phyloP scores from a whole-genome alignment of 2,113 vertebrate genomes.

The Brachypodius melanocephalos region DNA sequence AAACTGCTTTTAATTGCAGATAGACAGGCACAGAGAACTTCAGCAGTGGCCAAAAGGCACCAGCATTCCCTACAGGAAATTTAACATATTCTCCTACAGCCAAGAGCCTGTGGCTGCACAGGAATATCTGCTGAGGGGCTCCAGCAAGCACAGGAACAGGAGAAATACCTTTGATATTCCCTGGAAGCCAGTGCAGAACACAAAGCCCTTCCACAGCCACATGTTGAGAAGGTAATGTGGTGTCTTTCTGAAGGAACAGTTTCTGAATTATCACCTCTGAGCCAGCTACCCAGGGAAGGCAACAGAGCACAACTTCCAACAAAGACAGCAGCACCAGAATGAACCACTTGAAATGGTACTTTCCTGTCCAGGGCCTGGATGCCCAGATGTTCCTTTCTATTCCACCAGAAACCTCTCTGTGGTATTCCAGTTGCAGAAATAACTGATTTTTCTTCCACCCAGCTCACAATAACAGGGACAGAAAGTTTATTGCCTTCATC shows the following conservation, averaged over 20 bases:
- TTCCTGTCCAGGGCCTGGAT: background rate
- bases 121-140: background rate
- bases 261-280: background rate
- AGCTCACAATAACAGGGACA: background rate
- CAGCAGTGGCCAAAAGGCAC: background rate
- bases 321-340: background rate
- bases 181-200: background rate
- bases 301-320: background rate
- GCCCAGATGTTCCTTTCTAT: background rate
- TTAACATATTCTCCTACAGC: fast-evolving
- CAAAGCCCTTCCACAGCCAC: background rate
- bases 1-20: background rate
- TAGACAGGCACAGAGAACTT: background rate
- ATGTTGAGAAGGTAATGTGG: fast-evolving
- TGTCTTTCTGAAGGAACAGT: background rate
- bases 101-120: background rate
- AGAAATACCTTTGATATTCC: background rate
- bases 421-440: background rate
- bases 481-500: background rate
- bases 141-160: background rate
- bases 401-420: background rate
- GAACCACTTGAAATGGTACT: fast-evolving
- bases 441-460: background rate
- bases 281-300: background rate
- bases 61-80: fast-evolving